phyloP scores from a whole-genome alignment of 2,888 invertebrate species.

The Xylota segnis region DNA sequence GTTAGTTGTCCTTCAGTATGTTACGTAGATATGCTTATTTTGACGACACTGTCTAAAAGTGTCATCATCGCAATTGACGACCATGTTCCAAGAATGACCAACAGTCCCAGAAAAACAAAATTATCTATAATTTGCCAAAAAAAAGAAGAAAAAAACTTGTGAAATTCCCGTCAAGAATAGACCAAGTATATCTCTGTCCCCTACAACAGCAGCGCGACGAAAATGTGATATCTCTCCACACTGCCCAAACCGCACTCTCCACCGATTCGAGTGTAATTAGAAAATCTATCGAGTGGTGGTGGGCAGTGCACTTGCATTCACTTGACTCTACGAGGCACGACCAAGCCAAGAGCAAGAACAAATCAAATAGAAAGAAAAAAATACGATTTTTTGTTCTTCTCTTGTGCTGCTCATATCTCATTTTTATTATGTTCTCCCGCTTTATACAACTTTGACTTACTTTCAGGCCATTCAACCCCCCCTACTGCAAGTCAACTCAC shows the following conservation, averaged over 20 bases:
- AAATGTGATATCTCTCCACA: conserved; percentile 26
- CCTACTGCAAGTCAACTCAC: conserved; percentile 45
- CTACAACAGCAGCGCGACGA: not conserved
- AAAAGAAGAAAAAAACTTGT: too few species aligned
- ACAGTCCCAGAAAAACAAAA: not conserved
- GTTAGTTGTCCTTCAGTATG: conserved; percentile 22
- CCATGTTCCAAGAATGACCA: not conserved
- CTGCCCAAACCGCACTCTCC: conserved; percentile 1
- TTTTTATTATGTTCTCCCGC: conserved; percentile 44
- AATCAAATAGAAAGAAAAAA: conserved; percentile 34
- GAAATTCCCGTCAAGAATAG: not conserved
- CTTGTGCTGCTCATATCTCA: conserved; percentile 48
- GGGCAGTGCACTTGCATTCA: conserved; percentile 47
- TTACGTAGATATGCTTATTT: conserved; percentile 23
- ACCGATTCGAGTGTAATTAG: not conserved
- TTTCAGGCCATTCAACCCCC: conserved; percentile 84
- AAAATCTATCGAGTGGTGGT: conserved; percentile 8
- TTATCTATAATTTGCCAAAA: conserved; percentile 28
- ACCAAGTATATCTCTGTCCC: not conserved
- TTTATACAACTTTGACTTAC: conserved; percentile 84
- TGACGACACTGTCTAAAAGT: conserved; percentile 7
- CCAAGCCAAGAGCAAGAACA: conserved; percentile 58
- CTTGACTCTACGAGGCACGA: conserved; percentile 2
- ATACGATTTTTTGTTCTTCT: conserved; percentile 2
- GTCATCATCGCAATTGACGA: conserved; percentile 14